Base-by-base conservation (phyloP, 1,140 invertebrate genomes). In the Dendrolimus punctatus region DNA sequence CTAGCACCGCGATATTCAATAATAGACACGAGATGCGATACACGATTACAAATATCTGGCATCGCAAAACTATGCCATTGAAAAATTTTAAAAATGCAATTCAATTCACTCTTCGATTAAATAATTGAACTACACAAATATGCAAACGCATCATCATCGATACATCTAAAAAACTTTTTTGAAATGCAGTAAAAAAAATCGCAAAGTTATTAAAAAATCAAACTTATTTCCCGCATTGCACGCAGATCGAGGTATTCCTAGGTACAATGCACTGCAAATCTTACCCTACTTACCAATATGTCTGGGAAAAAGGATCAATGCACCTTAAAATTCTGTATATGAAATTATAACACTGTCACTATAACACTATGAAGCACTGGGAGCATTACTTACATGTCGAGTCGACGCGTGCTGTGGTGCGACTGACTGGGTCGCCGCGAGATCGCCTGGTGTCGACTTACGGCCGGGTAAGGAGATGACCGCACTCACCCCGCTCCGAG, bases 1-100 rank as follows among this genome's bases (percentile, higher is more conserved):
- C 75, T 71, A 82, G 82, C 82, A 85, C 82, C 82, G 82, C 82
- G 80, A 76, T 82, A 81, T 85, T 85, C 73, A 85, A 85, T 83
- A 85, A 85, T 85, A 85, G 82, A 82, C 68, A 66, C 68, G 67
- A 66, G 62, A 67, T 62, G 55, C 58, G 60, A 64, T 77, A 23
- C n/a, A n/a, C n/a, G n/a, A n/a, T 76, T 73, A 68, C 74, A 80
- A 79, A 73, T 65, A 46, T 54, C 64, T 56, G 56, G 64, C 63
- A 53, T n/a, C n/a, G n/a, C n/a, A n/a, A n/a, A n/a, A n/a, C n/a
- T n/a, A n/a, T n/a, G n/a, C 46, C 23, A 48, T 23, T 38, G 7
- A 48, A 38, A 23, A 23, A 2, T 23, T 23, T 23, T 2, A 23
- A 23, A 23, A 23, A 23, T 23, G 23, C 23, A 23, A 2, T 23